Conservation (phyloP, 2,113 vertebrate species). For the Bos javanicus region DNA sequence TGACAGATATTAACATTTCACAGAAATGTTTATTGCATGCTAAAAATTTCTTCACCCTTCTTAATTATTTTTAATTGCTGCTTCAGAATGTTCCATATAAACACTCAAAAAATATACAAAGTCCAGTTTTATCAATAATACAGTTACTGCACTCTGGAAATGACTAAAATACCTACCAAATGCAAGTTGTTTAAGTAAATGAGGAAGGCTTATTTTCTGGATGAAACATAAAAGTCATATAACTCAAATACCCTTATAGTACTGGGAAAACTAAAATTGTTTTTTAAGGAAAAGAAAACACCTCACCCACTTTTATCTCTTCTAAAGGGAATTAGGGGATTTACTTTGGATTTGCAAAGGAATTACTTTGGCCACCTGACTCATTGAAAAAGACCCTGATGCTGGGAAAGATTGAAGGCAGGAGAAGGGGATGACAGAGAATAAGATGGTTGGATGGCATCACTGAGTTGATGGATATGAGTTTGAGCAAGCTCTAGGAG, state of each 20-base stretch:
- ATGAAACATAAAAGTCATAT: neutral
- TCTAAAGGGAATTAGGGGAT: neutral
- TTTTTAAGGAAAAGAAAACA: neutral
- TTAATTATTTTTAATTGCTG: conserved; percentile 93
- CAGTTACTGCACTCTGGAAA: conserved; percentile 32
- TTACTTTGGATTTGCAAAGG: neutral
- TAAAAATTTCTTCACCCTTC: conserved; percentile 87
- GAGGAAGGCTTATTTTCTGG: conserved; percentile 17
- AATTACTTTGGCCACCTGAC: neutral
- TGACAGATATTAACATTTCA: conserved; percentile 93
- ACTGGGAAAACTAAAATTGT: conserved; percentile 70
- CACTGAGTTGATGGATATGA: neutral
- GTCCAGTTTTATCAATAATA: conserved; percentile 73
- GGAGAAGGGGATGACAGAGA: neutral
- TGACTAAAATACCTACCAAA: conserved; percentile 33
- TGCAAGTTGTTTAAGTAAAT: conserved; percentile 56
- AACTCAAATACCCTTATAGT: conserved; percentile 19
- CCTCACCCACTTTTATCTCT: neutral
- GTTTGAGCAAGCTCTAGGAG: neutral
- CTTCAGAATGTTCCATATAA: conserved; percentile 82
- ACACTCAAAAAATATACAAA: conserved; percentile 77
- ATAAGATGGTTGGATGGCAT: neutral
- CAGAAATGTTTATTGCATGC: conserved; percentile 89
- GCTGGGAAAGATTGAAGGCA: neutral
- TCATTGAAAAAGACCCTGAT: neutral